phyloP scores from a whole-genome alignment of 2,888 invertebrate species.

The Prenolepis imparis region DNA sequence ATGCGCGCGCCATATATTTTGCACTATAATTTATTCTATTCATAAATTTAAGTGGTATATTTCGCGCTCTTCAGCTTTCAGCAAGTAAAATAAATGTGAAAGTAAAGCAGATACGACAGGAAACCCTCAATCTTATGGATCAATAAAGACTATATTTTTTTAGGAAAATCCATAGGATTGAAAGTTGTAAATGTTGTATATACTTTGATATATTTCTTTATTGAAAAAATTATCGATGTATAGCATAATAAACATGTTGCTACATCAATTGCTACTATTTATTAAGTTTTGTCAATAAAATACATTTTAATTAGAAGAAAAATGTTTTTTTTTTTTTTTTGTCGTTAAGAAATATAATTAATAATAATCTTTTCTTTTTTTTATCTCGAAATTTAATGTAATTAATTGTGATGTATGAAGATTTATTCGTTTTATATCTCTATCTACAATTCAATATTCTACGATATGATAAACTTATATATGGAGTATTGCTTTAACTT shows the following conservation, averaged over 20 bases:
- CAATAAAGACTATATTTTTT: background rate
- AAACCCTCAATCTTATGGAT: conserved; percentile 5
- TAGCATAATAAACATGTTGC: conserved; percentile 57
- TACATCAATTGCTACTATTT: conserved; percentile 68
- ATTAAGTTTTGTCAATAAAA: conserved; percentile 71
- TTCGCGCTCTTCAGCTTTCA: background rate
- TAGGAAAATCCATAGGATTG: background rate
- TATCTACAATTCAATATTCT: conserved; percentile 56
- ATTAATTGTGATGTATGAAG: conserved; percentile 60
- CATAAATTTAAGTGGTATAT: conserved; percentile 8
- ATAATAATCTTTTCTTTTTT: conserved; percentile 47
- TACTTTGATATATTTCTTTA: conserved; percentile 59
- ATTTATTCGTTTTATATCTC: conserved; percentile 37
- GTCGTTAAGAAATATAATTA: conserved; percentile 57
- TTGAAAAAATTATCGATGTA: conserved; percentile 66
- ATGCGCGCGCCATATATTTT: background rate
- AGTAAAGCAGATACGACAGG: conserved; percentile 11
- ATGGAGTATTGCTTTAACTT: conserved; percentile 59
- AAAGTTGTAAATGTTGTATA: conserved; percentile 9
- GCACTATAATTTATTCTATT: background rate
- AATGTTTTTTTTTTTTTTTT: conserved; percentile 28
- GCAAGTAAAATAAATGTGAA: background rate
- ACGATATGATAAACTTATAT: conserved; percentile 43
- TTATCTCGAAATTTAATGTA: conserved; percentile 27
- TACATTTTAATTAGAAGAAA: conserved; percentile 62